A percentile compares a stretch with the other conserved stretches of the same genome.
These are phyloP conservation scores for Candoia aspera DNA, from an alignment of 2,113 vertebrate genomes.

Conservation along the genomic window DNA sequence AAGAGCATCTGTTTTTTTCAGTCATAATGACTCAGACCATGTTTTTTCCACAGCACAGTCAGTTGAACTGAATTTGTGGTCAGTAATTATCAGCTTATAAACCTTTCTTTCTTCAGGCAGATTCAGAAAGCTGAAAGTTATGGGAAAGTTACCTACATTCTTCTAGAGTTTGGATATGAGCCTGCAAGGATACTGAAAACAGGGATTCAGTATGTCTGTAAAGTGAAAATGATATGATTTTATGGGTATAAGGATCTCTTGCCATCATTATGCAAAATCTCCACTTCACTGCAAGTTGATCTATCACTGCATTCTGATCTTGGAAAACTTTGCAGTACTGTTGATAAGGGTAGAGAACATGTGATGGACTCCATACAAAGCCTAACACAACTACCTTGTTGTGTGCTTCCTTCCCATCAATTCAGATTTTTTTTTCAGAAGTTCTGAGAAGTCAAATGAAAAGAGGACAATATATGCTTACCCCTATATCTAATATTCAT, in stretches of 20 bases:
- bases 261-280: background rate
- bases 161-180: background rate
- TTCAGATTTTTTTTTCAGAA: background rate
- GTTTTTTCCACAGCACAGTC: constrained; percentile 27
- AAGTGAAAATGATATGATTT: too few species aligned
- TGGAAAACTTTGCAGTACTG: background rate
- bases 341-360: background rate
- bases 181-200: background rate
- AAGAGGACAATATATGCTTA: background rate
- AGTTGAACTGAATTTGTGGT: constrained; percentile 32
- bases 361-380: background rate
- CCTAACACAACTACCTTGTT: background rate
- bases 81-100: constrained; percentile 43
- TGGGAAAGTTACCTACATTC: background rate
- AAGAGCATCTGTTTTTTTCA: constrained; percentile 59
- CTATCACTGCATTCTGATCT: background rate
- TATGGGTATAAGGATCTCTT: too few species aligned
- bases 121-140: background rate
- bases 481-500: background rate
- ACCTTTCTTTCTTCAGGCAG: background rate
- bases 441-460: background rate
- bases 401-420: background rate
- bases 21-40: constrained; percentile 37
- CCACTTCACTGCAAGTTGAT: background rate
- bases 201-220: background rate